A percentile compares a stretch with the other conserved stretches of the same genome.
phyloP scores from a whole-genome alignment of 1,140 invertebrate species.

The Hyles vespertilio region DNA sequence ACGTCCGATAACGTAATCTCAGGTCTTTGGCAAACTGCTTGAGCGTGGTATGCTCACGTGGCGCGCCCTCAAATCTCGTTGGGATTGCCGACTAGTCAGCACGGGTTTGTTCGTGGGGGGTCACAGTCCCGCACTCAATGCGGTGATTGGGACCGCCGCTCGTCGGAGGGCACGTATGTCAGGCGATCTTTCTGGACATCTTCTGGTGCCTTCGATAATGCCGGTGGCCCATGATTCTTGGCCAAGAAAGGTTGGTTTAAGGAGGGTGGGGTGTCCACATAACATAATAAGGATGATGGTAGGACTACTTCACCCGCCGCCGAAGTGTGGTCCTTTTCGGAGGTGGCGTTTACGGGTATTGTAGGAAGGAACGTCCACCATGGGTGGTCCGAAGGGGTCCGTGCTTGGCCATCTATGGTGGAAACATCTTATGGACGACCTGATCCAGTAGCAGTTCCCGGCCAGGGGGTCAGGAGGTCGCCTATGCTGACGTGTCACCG shows the following conservation, averaged over 20 bases:
- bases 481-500: slow-evolving; percentile 48
- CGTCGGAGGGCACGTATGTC: slow-evolving; percentile 42
- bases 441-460: slow-evolving; percentile 19
- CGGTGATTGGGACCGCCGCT: slow-evolving; percentile 26
- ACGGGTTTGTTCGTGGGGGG: slow-evolving; percentile 32
- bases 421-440: slow-evolving; percentile 59
- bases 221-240: too few species aligned
- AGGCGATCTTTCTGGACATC: slow-evolving; percentile 61
- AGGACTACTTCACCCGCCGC: too few species aligned
- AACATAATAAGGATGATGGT: too few species aligned
- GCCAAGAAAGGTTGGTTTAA: too few species aligned
- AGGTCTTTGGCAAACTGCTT: slow-evolving; percentile 49
- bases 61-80: slow-evolving; percentile 12
- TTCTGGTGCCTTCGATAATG: slow-evolving; percentile 45
- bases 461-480: slow-evolving; percentile 15
- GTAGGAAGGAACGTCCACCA: slow-evolving; percentile 14
- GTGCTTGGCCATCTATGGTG: slow-evolving; percentile 61
- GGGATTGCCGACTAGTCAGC: slow-evolving; percentile 41
- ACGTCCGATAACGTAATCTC: slow-evolving; percentile 4
- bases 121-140: too few species aligned
- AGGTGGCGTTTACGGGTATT: too few species aligned
- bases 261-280: too few species aligned
- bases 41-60: slow-evolving; percentile 54
- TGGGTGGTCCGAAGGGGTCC: slow-evolving; percentile 69
- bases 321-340: too few species aligned